These are phyloP conservation scores for Rhodophaea formosa DNA, from an alignment of 2,888 invertebrate species.

Conservation along the genomic window DNA sequence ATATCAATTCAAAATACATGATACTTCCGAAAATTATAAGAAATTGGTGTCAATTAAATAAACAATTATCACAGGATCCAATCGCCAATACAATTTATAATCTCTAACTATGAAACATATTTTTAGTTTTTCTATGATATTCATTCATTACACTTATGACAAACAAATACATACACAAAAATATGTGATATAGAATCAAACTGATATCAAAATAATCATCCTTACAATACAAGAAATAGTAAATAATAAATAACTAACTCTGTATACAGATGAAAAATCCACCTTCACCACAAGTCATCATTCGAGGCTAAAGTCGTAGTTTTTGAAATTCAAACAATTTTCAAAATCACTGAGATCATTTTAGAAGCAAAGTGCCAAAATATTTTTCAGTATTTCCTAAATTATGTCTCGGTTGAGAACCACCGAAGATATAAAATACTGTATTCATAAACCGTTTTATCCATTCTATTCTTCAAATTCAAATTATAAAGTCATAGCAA, in stretches of 20 bases:
- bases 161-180: neutral
- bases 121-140: neutral
- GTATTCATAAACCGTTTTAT: neutral
- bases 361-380: slow-evolving; percentile 16
- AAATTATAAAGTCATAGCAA: slow-evolving; percentile 53
- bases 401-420: neutral
- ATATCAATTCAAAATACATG: neutral
- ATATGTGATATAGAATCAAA: neutral
- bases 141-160: neutral
- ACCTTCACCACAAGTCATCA: slow-evolving; percentile 2
- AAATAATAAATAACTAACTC: slow-evolving; percentile 25
- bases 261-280: slow-evolving; percentile 27
- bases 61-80: slow-evolving; percentile 65
- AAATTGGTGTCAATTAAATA: slow-evolving; percentile 28
- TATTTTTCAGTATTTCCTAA: neutral
- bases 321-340: neutral
- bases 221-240: slow-evolving; percentile 24
- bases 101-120: slow-evolving; percentile 19
- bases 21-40: neutral
- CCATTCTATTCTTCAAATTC: slow-evolving; percentile 31
- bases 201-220: slow-evolving; percentile 19
- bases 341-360: slow-evolving; percentile 21
- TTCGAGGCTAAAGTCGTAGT: slow-evolving; percentile 6
- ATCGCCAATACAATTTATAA: slow-evolving; percentile 42
- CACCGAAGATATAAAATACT: neutral